These are phyloP conservation scores for Lithophane semibrunnea DNA, from an alignment of 2,888 invertebrate genomes.

Conservation along the genomic window DNA sequence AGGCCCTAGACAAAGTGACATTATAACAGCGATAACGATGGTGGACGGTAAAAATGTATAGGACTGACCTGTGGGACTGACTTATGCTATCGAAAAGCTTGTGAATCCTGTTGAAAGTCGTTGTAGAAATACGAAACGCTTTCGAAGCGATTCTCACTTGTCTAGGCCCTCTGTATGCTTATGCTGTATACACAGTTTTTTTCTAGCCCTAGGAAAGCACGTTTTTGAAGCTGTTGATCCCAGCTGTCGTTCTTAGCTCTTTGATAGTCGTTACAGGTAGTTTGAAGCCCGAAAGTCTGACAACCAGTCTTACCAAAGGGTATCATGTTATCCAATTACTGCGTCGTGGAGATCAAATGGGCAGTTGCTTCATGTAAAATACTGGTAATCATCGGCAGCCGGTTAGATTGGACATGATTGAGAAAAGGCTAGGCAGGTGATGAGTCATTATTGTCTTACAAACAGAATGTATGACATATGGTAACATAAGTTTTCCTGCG, in stretches of 20 bases:
- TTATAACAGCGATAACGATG: no score
- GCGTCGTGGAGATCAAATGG: neutral
- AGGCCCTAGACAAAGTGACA: no score
- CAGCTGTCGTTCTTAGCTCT: neutral
- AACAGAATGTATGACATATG: neutral
- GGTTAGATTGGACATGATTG: slow-evolving; percentile 15
- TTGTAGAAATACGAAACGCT: no score
- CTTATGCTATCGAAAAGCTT: no score
- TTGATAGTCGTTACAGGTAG: neutral
- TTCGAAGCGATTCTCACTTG: no score
- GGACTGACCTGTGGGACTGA: no score
- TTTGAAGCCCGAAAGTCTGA: no score
- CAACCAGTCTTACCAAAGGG: neutral
- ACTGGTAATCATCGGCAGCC: slow-evolving; percentile 10
- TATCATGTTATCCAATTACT: neutral
- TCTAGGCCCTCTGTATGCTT: no score
- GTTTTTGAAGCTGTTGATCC: neutral
- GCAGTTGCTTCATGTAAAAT: neutral
- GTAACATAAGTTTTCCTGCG: neutral
- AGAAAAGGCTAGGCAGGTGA: neutral
- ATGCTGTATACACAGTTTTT: no score
- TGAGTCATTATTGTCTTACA: neutral
- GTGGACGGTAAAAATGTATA: no score
- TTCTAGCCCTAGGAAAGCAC: neutral
- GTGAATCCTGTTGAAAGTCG: no score